Evolutionary conservation across 2,113 vertebrate species (phyloP), one percentile per base, ranked within the genome.

Genomic region (Syngnathus floridae): DNA sequence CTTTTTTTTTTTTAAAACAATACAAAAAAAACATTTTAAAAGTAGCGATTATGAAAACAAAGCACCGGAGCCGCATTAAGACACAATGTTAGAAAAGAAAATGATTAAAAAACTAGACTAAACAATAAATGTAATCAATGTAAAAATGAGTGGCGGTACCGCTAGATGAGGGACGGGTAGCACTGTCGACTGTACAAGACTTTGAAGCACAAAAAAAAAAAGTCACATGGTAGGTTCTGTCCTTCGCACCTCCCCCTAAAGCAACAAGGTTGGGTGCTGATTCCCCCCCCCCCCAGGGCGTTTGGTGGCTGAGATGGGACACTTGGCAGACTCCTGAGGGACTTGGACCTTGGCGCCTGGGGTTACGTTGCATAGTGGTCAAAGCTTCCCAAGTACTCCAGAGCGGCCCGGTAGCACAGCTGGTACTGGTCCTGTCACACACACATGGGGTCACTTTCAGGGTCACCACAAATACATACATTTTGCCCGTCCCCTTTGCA

Each of bases 341-440:
- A 36, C 82, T 83, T 45, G 75, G 78, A 84, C 83, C 83, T 79
- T 52, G 70, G 70, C 71, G 74, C 68, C 71, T 81, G 86, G 84
- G 85, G 85, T 97, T 99, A 99, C 93, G 97, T 99, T 99, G 96
- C 97, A 98, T 99, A 99, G 95, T 99, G 97, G 91, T 99, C 97
- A 37, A 99, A 99, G 91, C 97, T 99, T 85, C 97, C 96, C 76
- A 99, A 92, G 89, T 99, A 98, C 89, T 99, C 97, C 90, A 99
- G 87, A 0, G 95, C 96, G 0, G 97, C 97, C 58, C 95, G 87
- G 91, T 99, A 99, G 90, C 97, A 98, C 91, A 99, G 90, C 92
- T 98, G 96, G 88, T 99, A 99, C 92, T 99, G 95, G 92, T 99
- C 97, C 97, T 99, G 90, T 35, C 5, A 35, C 11, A 62, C 45